Conservation (phyloP, 2,888 invertebrate species). For the Epinotia brunnichana region DNA sequence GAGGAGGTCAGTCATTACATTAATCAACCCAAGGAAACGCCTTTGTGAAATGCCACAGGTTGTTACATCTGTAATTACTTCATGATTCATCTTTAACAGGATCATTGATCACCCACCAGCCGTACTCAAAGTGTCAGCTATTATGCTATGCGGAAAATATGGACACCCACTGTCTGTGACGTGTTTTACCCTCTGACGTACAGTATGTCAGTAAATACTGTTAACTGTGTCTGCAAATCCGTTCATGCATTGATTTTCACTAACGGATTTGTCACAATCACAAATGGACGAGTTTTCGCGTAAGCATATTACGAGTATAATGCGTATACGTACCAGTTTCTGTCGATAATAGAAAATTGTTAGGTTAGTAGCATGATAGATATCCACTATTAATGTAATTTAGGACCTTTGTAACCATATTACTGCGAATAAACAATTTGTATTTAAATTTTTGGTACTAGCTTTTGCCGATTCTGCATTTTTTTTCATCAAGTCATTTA, state of each 20-base stretch:
- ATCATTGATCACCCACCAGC: neutral
- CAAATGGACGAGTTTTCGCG: no score
- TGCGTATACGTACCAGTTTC: no score
- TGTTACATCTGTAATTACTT: neutral
- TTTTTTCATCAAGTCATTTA: no score
- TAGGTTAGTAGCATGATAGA: no score
- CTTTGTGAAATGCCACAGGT: neutral
- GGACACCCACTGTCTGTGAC: neutral
- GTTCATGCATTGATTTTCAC: constrained; percentile 1
- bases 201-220: neutral
- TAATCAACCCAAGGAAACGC: constrained; percentile 2
- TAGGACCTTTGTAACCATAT: no score
- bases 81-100: neutral
- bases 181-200: neutral
- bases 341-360: no score
- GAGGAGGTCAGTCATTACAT: constrained; percentile 10
- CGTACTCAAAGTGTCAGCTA: neutral
- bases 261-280: neutral
- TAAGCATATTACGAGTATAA: no score
- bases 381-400: no score
- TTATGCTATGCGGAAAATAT: no score
- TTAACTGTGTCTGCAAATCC: neutral
- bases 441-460: no score
- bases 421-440: no score
- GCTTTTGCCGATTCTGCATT: no score